phyloP scores from a whole-genome alignment of 2,113 vertebrate genomes.

The Bos indicus region DNA sequence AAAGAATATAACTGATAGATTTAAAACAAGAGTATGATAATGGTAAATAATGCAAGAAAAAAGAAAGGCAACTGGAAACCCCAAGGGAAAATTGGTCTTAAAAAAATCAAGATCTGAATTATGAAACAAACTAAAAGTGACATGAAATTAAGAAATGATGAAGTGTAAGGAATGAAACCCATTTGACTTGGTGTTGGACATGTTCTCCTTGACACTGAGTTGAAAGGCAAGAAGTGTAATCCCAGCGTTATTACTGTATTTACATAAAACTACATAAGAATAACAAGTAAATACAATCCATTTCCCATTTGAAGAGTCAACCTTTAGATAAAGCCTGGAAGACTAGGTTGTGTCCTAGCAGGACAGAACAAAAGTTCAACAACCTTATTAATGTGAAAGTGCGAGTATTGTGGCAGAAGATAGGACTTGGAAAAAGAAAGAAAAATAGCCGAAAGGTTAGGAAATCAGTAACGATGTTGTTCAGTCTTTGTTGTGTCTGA shows the following conservation, averaged over 20 bases:
- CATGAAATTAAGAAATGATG: neutral
- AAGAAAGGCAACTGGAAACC: neutral
- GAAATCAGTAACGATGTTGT: neutral
- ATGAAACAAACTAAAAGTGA: conserved; percentile 6
- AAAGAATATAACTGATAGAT: neutral
- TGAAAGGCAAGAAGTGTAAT: neutral
- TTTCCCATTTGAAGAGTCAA: neutral
- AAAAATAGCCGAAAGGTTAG: neutral
- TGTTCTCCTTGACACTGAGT: neutral
- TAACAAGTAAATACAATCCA: neutral
- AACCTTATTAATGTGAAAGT: neutral
- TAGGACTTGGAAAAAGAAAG: neutral
- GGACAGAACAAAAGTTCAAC: neutral
- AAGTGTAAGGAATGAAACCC: neutral
- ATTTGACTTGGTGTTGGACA: neutral
- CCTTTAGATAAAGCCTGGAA: neutral
- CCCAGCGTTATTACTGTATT: neutral
- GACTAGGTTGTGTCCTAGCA: neutral
- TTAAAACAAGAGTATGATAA: neutral
- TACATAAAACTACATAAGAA: neutral
- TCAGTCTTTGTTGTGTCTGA: neutral
- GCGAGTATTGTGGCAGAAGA: neutral
- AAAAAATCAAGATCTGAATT: neutral
- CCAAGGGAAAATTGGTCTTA: too few species aligned
- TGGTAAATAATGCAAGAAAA: neutral